These are phyloP conservation scores for Cyanistes caeruleus DNA, from an alignment of 2,113 vertebrate species.

Conservation along the genomic window DNA sequence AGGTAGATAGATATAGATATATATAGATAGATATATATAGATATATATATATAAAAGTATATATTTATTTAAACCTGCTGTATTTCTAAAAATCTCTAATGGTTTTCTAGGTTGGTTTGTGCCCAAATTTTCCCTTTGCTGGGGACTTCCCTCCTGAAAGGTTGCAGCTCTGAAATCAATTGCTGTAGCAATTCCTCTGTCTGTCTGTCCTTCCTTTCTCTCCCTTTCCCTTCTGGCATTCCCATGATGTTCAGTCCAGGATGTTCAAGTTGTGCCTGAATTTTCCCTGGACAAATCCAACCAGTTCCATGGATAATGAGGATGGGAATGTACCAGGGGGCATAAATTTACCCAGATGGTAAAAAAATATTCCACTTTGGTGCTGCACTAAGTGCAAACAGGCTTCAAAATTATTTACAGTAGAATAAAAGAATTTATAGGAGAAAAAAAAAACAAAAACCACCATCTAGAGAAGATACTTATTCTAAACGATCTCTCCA, in stretches of 20 bases:
- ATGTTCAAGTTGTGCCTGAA: neutral
- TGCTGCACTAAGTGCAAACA: neutral
- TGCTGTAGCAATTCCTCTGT: rapidly evolving
- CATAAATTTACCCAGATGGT: neutral
- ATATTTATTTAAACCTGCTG: neutral
- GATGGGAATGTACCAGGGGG: neutral
- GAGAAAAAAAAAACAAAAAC: neutral
- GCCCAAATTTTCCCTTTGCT: neutral
- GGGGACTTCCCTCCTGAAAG: neutral
- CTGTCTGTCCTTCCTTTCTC: neutral
- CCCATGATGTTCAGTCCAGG: neutral
- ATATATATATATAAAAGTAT: too few species aligned
- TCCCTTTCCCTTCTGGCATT: neutral
- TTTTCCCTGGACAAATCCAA: neutral
- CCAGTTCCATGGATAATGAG: neutral
- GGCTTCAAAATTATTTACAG: neutral
- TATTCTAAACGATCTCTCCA: neutral
- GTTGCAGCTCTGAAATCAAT: rapidly evolving
- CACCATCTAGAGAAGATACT: rapidly evolving
- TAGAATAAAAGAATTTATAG: neutral
- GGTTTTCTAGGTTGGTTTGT: neutral
- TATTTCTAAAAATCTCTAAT: neutral
- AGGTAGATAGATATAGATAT: too few species aligned
- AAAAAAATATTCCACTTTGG: neutral
- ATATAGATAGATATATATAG: too few species aligned